phyloP scores from a whole-genome alignment of 2,113 vertebrate species.

The Recurvirostra avosetta region DNA sequence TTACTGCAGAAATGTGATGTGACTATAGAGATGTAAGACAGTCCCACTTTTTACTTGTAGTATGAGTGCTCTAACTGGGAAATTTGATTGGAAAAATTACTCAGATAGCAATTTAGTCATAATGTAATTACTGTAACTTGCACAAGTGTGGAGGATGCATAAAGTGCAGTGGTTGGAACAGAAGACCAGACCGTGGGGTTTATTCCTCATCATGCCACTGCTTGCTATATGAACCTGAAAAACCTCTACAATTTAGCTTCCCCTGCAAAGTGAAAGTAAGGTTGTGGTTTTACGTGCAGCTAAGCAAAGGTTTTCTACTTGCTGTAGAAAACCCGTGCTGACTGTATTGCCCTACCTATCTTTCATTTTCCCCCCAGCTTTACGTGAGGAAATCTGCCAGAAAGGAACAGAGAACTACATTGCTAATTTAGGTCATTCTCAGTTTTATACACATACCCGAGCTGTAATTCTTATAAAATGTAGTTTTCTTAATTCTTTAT shows the following conservation, averaged over 20 bases:
- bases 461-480: not conserved
- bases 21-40: not conserved
- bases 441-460: not conserved
- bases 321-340: not conserved
- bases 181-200: not conserved
- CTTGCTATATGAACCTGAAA: not conserved
- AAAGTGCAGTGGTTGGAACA: not conserved
- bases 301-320: not conserved
- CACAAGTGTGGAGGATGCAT: not conserved
- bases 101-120: not conserved
- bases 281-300: not conserved
- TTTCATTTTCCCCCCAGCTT: not conserved
- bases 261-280: not conserved
- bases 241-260: not conserved
- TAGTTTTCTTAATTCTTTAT: not conserved
- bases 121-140: not conserved
- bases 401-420: not conserved
- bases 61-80: not conserved
- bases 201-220: not conserved
- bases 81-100: not conserved
- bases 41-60: not conserved
- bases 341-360: not conserved
- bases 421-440: not conserved
- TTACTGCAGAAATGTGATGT: not conserved
- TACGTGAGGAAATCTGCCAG: not conserved